phyloP scores from a whole-genome alignment of 2,797 vertebrate genomes.

The Ctenosaura bakeri region DNA sequence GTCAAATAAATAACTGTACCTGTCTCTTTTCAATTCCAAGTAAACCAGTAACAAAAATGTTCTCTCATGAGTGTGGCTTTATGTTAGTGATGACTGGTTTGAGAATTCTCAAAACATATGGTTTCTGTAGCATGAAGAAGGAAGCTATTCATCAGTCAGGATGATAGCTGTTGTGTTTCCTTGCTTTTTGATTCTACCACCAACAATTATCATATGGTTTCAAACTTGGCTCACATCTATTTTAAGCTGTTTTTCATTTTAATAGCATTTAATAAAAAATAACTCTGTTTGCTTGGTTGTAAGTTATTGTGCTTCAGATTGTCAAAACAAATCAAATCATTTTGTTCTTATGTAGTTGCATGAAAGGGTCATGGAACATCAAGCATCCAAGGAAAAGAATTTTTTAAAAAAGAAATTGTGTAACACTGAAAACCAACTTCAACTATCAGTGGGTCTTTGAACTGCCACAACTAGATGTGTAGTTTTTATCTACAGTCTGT shows the following conservation, averaged over 20 bases:
- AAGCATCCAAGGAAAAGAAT: not conserved
- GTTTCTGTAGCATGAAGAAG: constrained; percentile 27
- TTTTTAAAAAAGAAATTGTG: not conserved
- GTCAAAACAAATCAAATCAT: not conserved
- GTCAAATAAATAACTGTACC: constrained; percentile 8
- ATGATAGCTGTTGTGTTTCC: constrained; percentile 12
- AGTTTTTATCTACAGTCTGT: not conserved
- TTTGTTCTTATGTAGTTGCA: not conserved
- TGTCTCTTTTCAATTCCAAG: not conserved
- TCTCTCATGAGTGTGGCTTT: not conserved
- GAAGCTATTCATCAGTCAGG: constrained; percentile 39
- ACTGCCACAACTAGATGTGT: not conserved
- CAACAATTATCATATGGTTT: not conserved
- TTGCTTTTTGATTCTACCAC: constrained; percentile 29
- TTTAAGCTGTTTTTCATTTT: constrained; percentile 32
- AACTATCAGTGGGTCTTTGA: not conserved
- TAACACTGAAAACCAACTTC: not conserved
- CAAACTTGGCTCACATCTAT: constrained; percentile 23
- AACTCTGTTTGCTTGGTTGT: not conserved
- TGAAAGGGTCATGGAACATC: not conserved
- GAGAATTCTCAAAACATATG: not conserved
- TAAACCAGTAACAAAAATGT: not conserved
- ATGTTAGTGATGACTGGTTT: not conserved
- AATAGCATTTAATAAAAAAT: constrained; percentile 29
- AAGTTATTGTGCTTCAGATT: not conserved